Evolutionary conservation across 2,113 vertebrate species (phyloP).

Genomic region (Barnardius zonarius): DNA sequence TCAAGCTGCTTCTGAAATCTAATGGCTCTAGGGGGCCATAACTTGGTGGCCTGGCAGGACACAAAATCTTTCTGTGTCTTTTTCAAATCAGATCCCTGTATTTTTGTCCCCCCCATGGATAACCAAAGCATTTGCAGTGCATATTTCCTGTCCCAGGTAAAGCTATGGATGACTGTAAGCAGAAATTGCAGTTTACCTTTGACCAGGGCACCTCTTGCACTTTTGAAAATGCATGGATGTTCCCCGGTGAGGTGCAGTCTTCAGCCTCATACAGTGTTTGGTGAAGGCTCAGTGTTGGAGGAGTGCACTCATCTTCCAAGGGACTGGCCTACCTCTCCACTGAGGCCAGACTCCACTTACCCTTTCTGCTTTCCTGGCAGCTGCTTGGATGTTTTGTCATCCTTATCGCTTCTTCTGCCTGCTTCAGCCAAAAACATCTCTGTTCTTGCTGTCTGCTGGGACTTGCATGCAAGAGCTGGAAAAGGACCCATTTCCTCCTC

Average conservation of each 20-base stretch:
- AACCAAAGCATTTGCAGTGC: neutral
- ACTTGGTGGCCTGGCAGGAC: neutral
- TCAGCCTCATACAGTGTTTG: rapidly evolving
- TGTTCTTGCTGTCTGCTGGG: neutral
- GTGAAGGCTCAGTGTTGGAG: neutral
- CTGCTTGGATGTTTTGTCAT: neutral
- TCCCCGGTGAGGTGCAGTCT: neutral
- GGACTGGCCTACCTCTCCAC: neutral
- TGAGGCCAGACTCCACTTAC: neutral
- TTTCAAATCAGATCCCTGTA: neutral
- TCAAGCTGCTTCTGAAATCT: neutral
- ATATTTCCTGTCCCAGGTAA: neutral
- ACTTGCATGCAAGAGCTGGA: neutral
- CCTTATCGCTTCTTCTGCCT: neutral
- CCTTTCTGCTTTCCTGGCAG: neutral
- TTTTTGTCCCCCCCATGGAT: neutral
- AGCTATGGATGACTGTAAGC: neutral
- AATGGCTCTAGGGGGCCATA: neutral
- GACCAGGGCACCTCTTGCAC: neutral
- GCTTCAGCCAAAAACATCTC: neutral
- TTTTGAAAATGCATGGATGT: rapidly evolving
- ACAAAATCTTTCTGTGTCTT: neutral
- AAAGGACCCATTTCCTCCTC: neutral
- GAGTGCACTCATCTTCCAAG: neutral
- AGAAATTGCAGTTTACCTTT: neutral